Base-by-base conservation (phyloP, 2,113 vertebrate species). In the Dipodomys stephensi region DNA sequence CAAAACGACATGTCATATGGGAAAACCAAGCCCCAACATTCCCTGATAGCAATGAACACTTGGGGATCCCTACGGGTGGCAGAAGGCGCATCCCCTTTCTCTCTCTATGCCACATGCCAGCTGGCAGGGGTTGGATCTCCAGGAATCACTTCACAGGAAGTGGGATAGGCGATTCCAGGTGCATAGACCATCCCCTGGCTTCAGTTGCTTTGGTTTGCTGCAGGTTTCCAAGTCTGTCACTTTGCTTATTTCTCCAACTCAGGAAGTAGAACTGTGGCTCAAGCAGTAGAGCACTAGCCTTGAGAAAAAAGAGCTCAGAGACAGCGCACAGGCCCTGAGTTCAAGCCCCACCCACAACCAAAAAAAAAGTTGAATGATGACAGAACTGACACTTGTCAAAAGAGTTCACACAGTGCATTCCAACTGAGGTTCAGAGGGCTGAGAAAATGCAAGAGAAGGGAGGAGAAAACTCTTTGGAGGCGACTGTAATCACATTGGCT, bases 351-450 rank as follows among this genome's bases (percentile, higher is more conserved):
- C 49, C 49, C 49, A 67, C 20, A 67, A 25, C 25, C 9, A 28
- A 67, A 67, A 67, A 64, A 96, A 87, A 90, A 80, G 60, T 8
- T 83, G 74, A n/a, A 18, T 82, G 19, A 78, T 83, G 53, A 74
- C 5, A 30, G 60, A 85, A 62, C 22, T n/a, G 39, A 39, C 30
- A 0, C 35, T n/a, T 93, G 73, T 87, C 57, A 69, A 82, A 27
- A 81, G 18, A 39, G 18, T 49, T 76, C 0, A 30, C 65, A 32
- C 30, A 73, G 13, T 18, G n/a, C 7, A 78, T 84, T 92, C 7
- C n/a, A 67, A 57, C 35, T 49, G 22, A 64, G 15, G 30, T 65
- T 72, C 23, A 49, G 13, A 64, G n/a, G 22, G 4, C 7, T 64
- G 16, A 49, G 60, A 25, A 44, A 67, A 32, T 49, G 53, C 57